These are phyloP conservation scores for Chiloscyllium plagiosum DNA, from an alignment of 2,113 vertebrate genomes.

Conservation along the genomic window DNA sequence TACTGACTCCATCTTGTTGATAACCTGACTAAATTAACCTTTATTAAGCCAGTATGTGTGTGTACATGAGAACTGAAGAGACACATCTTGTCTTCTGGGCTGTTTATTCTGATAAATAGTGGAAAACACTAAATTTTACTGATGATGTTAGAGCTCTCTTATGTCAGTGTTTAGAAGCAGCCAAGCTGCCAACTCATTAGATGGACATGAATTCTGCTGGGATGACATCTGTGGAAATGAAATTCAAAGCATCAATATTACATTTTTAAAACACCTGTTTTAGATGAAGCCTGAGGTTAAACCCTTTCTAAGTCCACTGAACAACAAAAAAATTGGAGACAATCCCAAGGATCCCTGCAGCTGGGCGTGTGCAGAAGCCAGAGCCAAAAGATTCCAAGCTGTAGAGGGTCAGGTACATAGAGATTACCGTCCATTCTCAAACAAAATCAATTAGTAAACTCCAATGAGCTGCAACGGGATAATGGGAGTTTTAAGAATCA, in stretches of 20 bases:
- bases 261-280: conserved; percentile 40
- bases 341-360: conserved; percentile 58
- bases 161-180: background rate
- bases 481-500: conserved; percentile 16
- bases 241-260: conserved; percentile 48
- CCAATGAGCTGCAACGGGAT: background rate
- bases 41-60: background rate
- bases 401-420: conserved; percentile 44
- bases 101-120: background rate
- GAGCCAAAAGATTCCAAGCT: conserved; percentile 44
- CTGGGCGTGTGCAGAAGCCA: conserved; percentile 56
- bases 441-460: conserved; percentile 30
- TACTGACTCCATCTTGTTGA: conserved; percentile 28
- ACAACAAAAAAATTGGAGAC: conserved; percentile 49
- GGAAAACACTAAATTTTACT: background rate
- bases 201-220: background rate
- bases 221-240: conserved; percentile 41
- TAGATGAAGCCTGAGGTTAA: conserved; percentile 61
- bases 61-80: background rate
- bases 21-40: conserved; percentile 32
- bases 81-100: background rate
- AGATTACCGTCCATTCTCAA: conserved; percentile 38
- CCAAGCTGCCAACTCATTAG: background rate
- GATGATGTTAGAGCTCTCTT: background rate
- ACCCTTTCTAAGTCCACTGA: conserved; percentile 49